Base-by-base conservation (phyloP, 1,140 invertebrate species). In the Lepidurus packardi region DNA sequence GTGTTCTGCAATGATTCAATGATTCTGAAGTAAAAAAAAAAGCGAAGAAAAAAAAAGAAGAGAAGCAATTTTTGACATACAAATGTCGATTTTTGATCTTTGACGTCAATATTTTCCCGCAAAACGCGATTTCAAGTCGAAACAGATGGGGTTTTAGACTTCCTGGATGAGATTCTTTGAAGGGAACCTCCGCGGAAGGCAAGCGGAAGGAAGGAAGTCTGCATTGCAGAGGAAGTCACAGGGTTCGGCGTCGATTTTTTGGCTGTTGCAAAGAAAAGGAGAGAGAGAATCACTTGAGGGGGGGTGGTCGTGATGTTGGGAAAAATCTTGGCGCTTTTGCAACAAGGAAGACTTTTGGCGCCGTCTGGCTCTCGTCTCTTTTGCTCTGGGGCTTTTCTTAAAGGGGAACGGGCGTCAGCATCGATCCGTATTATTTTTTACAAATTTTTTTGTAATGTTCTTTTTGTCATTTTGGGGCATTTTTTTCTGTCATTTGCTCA, bases 221-320 rank as follows among this genome's bases (percentile, higher is more conserved):
- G 53, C 53, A 65, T 65, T 65, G 53, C 53, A 21, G 53, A 47
- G 10, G 45, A 47, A 47, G 16, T 65, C 21, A 21, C 13, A 13
- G 53, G 53, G 53, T 13, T 65, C 53, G 21, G 53, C 53, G 53
- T 65, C 53, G 53, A 65, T 65, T 65, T 65, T 65, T 65, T 65
- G 8, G 53, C 53, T 65, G 16, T n/a, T 13, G n/a, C 53, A 16
- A 21, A 65, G 53, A 21, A n/a, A 4, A 34, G 34, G 2, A 34
- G 25, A 34, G 25, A 34, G 25, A 34, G 34, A 4, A 34, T 34
- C 34, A 34, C 2, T 4, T 4, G 34, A 34, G 34, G 34, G 34
- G 25, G 34, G 34, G 34, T 34, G 53, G 53, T 65, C 53, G 53
- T 21, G 53, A 65, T 65, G 34, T 34, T 34, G 53, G 53, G 53